These are phyloP conservation scores for Orchestia grillus DNA, from an alignment of 1,140 invertebrate genomes.

Conservation along the genomic window DNA sequence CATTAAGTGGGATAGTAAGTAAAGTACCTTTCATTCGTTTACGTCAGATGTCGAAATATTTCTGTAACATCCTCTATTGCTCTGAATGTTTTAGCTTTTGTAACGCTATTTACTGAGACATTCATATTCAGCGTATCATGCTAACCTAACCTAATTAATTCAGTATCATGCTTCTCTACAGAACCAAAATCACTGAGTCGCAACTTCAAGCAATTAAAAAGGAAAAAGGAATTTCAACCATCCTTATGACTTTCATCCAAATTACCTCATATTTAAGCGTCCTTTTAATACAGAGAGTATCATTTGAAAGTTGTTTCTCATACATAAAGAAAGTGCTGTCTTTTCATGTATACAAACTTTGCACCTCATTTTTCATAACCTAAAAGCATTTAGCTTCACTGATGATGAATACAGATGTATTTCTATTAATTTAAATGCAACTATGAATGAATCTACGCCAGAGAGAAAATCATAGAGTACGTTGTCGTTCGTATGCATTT, in stretches of 20 bases:
- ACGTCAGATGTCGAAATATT: neutral
- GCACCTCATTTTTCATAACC: neutral
- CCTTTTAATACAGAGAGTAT: neutral
- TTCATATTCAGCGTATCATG: too few relatives aligned
- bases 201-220: neutral
- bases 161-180: too few relatives aligned
- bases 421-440: too few relatives aligned
- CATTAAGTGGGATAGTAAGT: neutral
- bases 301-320: neutral
- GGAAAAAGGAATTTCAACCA: neutral
- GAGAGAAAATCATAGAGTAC: neutral
- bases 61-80: neutral
- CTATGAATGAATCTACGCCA: neutral
- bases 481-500: neutral
- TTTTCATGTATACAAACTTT: neutral
- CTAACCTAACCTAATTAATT: too few relatives aligned
- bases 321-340: neutral
- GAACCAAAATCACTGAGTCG: neutral
- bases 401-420: neutral
- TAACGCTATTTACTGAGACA: too few relatives aligned
- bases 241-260: neutral
- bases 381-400: neutral
- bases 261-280: neutral
- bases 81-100: neutral
- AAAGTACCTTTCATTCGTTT: neutral